A percentile compares a stretch with the other conserved stretches of the same genome.
Evolutionary conservation across 1,140 invertebrate genomes (phyloP).

Genomic region (Leguminivora glycinivorella): DNA sequence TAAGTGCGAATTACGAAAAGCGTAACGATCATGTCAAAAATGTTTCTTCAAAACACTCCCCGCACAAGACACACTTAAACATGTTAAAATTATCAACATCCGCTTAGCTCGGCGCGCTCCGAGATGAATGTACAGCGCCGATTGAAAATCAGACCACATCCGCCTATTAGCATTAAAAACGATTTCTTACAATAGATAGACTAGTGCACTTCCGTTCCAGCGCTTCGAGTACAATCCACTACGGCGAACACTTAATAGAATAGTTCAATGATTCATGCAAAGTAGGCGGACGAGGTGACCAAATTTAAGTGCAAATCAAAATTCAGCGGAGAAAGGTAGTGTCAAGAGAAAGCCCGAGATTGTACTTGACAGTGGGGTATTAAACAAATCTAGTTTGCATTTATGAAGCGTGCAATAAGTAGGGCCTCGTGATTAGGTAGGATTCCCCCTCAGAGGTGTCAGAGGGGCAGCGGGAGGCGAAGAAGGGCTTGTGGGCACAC

Average conservation of each 20-base stretch:
- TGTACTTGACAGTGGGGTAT: conserved; percentile 35
- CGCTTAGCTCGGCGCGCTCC: conserved; percentile 42
- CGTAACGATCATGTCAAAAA: neutral
- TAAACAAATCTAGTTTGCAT: conserved; percentile 47
- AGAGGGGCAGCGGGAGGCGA: conserved; percentile 30
- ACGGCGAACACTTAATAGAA: conserved; percentile 3
- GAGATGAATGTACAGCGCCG: conserved; percentile 41
- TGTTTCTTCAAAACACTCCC: conserved; percentile 4
- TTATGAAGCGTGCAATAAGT: conserved; percentile 52
- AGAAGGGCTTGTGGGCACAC: conserved; percentile 38
- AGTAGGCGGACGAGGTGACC: conserved; percentile 31
- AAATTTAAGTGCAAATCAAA: conserved; percentile 41
- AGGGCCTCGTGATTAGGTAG: conserved; percentile 42
- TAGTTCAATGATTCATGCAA: conserved; percentile 32
- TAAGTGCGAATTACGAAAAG: too few relatives aligned
- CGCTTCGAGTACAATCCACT: conserved; percentile 8
- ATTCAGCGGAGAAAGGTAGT: conserved; percentile 43
- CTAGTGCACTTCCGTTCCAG: conserved; percentile 24
- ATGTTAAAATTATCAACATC: conserved; percentile 50
- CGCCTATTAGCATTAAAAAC: conserved; percentile 55
- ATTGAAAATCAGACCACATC: conserved; percentile 58
- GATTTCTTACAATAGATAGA: conserved; percentile 34
- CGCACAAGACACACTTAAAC: conserved; percentile 25
- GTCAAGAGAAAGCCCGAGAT: conserved; percentile 44
- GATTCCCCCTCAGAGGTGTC: conserved; percentile 41